phyloP scores from a whole-genome alignment of 2,888 invertebrate genomes.

The Phaonia tiefii region DNA sequence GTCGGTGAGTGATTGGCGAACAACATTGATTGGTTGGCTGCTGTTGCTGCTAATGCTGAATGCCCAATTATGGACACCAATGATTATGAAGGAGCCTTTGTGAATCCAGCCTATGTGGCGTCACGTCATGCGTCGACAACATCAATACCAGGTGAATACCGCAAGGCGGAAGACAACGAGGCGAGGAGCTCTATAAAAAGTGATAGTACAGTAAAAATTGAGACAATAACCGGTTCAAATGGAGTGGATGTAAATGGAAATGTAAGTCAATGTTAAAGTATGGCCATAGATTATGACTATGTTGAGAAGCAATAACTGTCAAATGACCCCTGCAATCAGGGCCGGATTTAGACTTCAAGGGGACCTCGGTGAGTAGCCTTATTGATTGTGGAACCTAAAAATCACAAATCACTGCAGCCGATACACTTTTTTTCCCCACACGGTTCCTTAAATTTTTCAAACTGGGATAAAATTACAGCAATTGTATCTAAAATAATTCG shows the following conservation, averaged over 20 bases:
- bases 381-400: no score
- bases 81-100: conserved; percentile 56
- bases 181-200: conserved; percentile 11
- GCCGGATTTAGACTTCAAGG: no score
- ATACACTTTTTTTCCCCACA: no score
- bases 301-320: no score
- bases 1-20: neutral
- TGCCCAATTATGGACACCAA: conserved; percentile 41
- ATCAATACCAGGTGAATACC: conserved; percentile 69
- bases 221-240: conserved; percentile 13
- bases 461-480: no score
- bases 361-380: no score
- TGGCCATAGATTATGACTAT: no score
- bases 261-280: conserved; percentile 46
- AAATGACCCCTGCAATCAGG: no score
- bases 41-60: conserved; percentile 4
- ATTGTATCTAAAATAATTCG: no score
- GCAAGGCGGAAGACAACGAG: conserved; percentile 46
- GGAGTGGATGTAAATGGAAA: conserved; percentile 47
- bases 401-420: no score
- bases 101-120: conserved; percentile 63
- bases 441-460: no score
- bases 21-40: neutral
- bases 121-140: conserved; percentile 56
- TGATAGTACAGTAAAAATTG: conserved; percentile 27